Conservation (phyloP, 2,797 vertebrate genomes). For the Podarcis siculus region DNA sequence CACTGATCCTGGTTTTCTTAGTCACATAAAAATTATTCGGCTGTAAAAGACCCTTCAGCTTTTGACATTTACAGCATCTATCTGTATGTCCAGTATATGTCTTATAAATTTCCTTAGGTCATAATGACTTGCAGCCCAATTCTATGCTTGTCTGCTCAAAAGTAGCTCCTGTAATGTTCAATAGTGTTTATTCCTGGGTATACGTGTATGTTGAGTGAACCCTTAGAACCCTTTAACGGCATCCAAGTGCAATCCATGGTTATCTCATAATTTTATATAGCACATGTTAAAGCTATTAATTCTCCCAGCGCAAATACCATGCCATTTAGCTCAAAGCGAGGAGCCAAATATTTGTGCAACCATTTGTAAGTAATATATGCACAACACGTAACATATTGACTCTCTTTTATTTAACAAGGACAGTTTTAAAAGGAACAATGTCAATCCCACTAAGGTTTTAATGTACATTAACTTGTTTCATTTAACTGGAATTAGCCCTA, state of each 20-base stretch:
- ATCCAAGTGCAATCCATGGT: conserved; percentile 66
- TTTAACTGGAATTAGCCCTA: conserved; percentile 39
- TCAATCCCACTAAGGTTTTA: conserved; percentile 35
- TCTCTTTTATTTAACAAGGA: conserved; percentile 66
- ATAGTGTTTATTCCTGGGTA: neutral
- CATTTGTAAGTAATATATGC: conserved; percentile 78
- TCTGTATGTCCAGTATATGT: conserved; percentile 73
- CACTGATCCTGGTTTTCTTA: conserved; percentile 55
- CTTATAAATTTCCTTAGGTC: conserved; percentile 73
- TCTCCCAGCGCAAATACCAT: conserved; percentile 79
- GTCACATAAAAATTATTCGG: conserved; percentile 69
- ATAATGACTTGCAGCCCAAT: conserved; percentile 55
- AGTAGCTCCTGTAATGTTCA: neutral
- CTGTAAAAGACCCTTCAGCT: conserved; percentile 72
- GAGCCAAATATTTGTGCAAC: conserved; percentile 81
- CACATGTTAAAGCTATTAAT: conserved; percentile 80
- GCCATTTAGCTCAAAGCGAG: conserved; percentile 76
- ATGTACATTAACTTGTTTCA: conserved; percentile 42
- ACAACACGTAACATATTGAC: conserved; percentile 71
- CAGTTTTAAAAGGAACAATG: conserved; percentile 74
- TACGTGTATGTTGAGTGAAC: neutral
- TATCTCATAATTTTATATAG: conserved; percentile 77
- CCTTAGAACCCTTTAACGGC: conserved; percentile 62
- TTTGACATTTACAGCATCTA: conserved; percentile 76
- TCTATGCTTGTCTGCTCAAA: neutral